Evolutionary conservation across 1,140 invertebrate genomes (phyloP), one percentile per base, ranked within the genome.

Genomic region (Drosophila eugracilis): DNA sequence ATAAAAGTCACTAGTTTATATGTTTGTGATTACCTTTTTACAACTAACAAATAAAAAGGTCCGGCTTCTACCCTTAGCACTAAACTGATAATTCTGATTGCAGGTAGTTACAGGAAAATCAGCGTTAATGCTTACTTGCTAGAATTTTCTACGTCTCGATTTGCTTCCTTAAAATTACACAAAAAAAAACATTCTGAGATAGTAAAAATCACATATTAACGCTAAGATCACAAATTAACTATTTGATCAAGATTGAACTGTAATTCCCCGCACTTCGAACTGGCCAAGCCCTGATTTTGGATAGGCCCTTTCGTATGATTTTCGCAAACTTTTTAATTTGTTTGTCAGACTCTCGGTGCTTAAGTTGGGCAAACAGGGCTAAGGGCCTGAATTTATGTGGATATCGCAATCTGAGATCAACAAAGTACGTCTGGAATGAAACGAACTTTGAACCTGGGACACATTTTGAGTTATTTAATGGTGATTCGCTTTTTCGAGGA

Each of bases 381-480:
- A 37, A 24, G 14, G 54, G 37, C 22, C 7, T n/a, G 19, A 26
- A 59, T 59, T 17, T 17, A 22, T 21, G 15, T 60, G 22, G 14
- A 45, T 21, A 21, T 45, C 15, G 6, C 53, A 30, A 4, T 21
- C n/a, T 10, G 3, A 4, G n/a, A 19, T 14, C 22, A 19, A 41
- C 15, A 54, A 15, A 39, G 15, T 19, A 22, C 9, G 22, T 15
- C 50, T 53, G 10, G 14, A 30, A 15, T 63, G n/a, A 15, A 15
- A 45, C n/a, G 14, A 69, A 69, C 62, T 67, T 14, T 54, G 49
- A 69, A 69, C 28, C 47, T 3, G 22, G 17, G 24, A 57, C 7
- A n/a, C n/a, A 12, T 14, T 36, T 21, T 12, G 21, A 26, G 19
- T 26, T 28, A 4, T 9, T 12, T 28, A 5, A 4, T n/a, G 21